A percentile compares a stretch with the other conserved stretches of the same genome.
Conservation (phyloP, 1,140 invertebrate genomes). For the Cheumatopsyche charites region DNA sequence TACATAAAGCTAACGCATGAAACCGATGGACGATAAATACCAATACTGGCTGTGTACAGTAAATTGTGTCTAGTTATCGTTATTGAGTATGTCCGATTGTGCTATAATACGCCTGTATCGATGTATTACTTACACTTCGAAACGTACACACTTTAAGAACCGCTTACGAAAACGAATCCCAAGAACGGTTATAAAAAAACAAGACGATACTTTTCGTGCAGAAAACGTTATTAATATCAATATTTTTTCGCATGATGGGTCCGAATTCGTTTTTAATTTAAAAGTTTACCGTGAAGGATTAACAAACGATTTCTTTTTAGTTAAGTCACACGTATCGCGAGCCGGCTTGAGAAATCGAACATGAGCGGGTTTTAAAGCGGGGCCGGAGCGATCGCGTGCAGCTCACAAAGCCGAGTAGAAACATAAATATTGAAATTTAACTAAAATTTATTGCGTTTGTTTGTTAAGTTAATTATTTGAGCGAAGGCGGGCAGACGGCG, state of each 20-base stretch:
- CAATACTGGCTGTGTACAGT: conserved; percentile 5
- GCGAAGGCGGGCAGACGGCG: conserved; percentile 35
- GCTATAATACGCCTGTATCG: conserved; percentile 19
- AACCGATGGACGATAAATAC: conserved; percentile 2
- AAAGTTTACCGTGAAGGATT: not conserved
- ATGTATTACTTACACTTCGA: conserved; percentile 21
- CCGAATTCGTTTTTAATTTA: too few species aligned
- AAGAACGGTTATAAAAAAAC: not conserved
- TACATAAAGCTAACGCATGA: conserved; percentile 10
- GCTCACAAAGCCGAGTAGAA: conserved; percentile 20
- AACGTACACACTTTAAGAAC: conserved; percentile 1
- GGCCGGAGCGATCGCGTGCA: conserved; percentile 28
- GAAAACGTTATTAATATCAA: too few species aligned
- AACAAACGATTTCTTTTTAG: not conserved
- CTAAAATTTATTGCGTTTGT: conserved; percentile 44
- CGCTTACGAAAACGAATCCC: not conserved
- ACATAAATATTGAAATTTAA: conserved; percentile 45
- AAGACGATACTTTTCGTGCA: too few species aligned
- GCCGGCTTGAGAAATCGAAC: not conserved
- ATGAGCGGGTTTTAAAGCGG: conserved; percentile 30
- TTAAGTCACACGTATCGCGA: not conserved
- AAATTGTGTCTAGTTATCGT: conserved; percentile 19
- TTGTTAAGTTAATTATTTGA: conserved; percentile 44
- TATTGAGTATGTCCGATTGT: conserved; percentile 25
- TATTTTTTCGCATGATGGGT: too few species aligned